phyloP scores from a whole-genome alignment of 2,797 vertebrate species.

The Thripadectes ignobilis region DNA sequence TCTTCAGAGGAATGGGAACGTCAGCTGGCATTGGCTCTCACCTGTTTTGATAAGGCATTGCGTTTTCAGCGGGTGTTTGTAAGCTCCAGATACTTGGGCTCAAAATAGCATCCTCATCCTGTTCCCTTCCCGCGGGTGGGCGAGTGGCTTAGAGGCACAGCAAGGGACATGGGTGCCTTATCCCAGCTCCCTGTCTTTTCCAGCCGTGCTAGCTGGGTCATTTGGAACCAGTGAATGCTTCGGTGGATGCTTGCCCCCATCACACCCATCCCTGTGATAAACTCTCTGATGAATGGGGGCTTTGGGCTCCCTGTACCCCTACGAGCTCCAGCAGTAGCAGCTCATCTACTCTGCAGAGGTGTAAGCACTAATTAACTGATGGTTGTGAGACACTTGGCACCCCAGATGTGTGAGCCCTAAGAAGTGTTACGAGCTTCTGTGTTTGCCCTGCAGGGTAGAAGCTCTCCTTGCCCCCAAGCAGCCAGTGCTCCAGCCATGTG shows the following conservation, averaged over 20 bases:
- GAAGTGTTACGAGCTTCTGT: background rate
- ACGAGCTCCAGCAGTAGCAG: background rate
- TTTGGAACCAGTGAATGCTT: background rate
- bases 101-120: background rate
- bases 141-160: background rate
- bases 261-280: rapidly evolving
- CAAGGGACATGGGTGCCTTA: background rate
- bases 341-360: background rate
- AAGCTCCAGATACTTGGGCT: background rate
- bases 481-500: rapidly evolving
- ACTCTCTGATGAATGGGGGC: rapidly evolving
- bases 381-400: background rate
- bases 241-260: rapidly evolving
- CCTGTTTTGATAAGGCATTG: background rate
- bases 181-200: background rate
- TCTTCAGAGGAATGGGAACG: background rate
- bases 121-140: background rate
- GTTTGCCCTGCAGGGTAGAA: background rate
- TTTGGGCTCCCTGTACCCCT: background rate
- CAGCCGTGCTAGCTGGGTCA: rapidly evolving
- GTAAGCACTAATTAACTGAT: background rate
- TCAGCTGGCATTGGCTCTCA: background rate
- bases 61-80: background rate
- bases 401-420: background rate
- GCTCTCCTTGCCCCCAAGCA: background rate